Conservation (phyloP, 2,888 invertebrate species). For the Cheilosia impressa region DNA sequence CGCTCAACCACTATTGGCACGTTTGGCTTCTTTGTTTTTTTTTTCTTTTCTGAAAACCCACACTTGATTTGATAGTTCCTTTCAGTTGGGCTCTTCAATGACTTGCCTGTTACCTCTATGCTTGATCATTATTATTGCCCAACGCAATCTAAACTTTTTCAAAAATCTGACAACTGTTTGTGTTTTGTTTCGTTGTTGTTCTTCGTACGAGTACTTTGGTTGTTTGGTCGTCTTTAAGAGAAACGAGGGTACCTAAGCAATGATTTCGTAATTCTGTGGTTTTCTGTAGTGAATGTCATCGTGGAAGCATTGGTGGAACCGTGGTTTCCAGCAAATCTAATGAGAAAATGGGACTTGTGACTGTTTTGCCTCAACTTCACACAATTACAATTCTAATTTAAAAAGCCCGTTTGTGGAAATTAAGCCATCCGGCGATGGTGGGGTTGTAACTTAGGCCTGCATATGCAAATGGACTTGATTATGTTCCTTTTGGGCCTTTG, state of each 20-base stretch:
- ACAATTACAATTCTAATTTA: constrained; percentile 25
- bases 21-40: constrained; percentile 11
- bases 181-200: background rate
- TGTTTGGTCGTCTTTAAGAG: background rate
- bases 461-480: constrained; percentile 44
- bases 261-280: constrained; percentile 1
- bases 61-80: background rate
- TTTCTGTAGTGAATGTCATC: constrained; percentile 11
- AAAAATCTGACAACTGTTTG: constrained; percentile 15
- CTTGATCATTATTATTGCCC: background rate
- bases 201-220: background rate
- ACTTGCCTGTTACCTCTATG: background rate
- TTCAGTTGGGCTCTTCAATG: background rate
- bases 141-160: constrained; percentile 2
- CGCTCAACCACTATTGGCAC: constrained; percentile 23
- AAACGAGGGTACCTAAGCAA: constrained; percentile 3
- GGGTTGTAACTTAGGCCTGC: constrained; percentile 2
- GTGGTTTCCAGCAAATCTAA: constrained; percentile 11
- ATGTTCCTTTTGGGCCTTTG: constrained; percentile 7
- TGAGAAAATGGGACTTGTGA: constrained; percentile 21
- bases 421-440: constrained; percentile 12
- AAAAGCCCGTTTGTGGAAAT: constrained; percentile 23
- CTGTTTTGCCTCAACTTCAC: background rate
- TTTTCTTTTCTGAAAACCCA: background rate
- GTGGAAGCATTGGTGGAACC: background rate